Evolutionary conservation across 1,140 invertebrate species (phyloP).

Genomic region (Saccostrea echinata): DNA sequence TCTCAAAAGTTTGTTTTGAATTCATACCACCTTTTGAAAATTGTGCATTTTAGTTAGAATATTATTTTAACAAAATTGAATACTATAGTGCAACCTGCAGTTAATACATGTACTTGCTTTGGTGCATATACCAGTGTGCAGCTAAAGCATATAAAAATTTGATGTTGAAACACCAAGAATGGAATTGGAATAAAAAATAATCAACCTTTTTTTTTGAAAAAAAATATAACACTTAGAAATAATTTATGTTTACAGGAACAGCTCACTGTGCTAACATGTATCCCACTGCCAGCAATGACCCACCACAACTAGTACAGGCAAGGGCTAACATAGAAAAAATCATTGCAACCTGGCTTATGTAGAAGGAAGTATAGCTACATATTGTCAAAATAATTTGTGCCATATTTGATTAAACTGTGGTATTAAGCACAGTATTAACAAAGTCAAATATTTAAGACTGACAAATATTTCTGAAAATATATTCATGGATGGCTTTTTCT

Average conservation of each 20-base stretch:
- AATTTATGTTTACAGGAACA: conserved; percentile 81
- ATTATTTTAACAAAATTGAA: background rate
- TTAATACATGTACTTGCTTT: background rate
- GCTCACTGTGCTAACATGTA: conserved; percentile 89
- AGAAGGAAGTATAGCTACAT: background rate
- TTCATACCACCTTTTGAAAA: too few relatives aligned
- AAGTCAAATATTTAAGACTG: too few relatives aligned
- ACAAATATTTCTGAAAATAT: too few relatives aligned
- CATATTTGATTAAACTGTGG: too few relatives aligned
- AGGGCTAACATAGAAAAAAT: conserved; percentile 82
- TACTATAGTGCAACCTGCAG: background rate
- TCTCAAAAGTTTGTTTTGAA: too few relatives aligned
- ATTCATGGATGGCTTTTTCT: too few relatives aligned
- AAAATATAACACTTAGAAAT: background rate
- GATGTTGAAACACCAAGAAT: background rate
- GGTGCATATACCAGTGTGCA: background rate
- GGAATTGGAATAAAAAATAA: background rate
- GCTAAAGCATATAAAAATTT: background rate
- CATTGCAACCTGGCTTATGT: conserved; percentile 82
- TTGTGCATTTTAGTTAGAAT: background rate
- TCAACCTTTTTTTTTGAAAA: background rate
- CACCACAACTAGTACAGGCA: conserved; percentile 83
- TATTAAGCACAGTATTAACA: too few relatives aligned
- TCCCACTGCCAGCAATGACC: conserved; percentile 81
- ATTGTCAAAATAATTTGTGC: too few relatives aligned